phyloP scores from a whole-genome alignment of 2,113 vertebrate species.

The Etia nguti region DNA sequence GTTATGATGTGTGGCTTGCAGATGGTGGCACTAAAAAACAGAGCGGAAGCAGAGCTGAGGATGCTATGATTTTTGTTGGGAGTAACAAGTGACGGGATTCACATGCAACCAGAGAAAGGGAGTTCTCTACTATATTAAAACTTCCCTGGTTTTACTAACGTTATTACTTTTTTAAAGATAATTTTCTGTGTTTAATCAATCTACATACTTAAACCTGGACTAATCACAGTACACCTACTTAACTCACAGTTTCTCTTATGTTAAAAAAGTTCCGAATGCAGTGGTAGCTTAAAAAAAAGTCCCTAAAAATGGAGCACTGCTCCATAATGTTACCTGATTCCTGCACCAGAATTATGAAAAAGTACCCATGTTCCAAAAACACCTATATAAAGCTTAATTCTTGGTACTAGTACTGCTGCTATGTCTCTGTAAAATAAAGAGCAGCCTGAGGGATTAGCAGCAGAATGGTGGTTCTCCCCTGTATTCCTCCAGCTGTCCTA shows the following conservation, averaged over 20 bases:
- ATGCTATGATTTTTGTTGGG: too few species aligned
- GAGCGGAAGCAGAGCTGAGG: too few species aligned
- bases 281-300: neutral
- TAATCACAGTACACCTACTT: neutral
- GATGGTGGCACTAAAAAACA: too few species aligned
- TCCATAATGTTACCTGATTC: neutral
- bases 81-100: neutral
- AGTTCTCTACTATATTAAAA: neutral
- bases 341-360: neutral
- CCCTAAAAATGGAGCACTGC: neutral
- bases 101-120: neutral
- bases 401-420: neutral
- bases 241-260: neutral
- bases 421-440: neutral
- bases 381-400: neutral
- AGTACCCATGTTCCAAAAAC: neutral
- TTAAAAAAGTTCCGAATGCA: neutral
- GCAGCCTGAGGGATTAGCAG: slow-evolving; percentile 7
- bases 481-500: neutral
- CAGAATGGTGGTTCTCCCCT: neutral
- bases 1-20: too few species aligned
- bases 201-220: neutral
- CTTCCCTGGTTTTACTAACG: neutral
- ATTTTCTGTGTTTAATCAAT: neutral
- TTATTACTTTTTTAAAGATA: neutral